phyloP scores from a whole-genome alignment of 2,888 invertebrate genomes.

The Drosophila paranaensis region DNA sequence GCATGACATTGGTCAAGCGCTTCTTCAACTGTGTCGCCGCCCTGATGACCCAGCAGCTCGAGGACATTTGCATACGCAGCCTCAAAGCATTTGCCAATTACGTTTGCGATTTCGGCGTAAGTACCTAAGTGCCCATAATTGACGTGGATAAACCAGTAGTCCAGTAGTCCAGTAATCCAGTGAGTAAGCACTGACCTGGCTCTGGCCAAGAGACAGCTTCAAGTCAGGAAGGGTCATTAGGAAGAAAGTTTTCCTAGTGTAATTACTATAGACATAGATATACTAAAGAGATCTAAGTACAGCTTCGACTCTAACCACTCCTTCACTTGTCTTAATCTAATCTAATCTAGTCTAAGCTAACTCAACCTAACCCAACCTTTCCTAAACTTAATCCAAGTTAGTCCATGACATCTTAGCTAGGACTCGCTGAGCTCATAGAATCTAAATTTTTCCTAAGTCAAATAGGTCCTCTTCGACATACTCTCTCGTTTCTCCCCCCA shows the following conservation, averaged over 20 bases:
- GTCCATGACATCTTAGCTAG: too few species aligned
- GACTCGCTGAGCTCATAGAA: too few species aligned
- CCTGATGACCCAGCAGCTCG: conserved; percentile 95
- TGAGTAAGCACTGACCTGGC: background rate
- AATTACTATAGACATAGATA: background rate
- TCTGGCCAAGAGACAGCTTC: too few species aligned
- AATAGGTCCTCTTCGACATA: too few species aligned
- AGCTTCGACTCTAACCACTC: too few species aligned
- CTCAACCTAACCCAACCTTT: too few species aligned
- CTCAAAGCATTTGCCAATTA: conserved; percentile 91
- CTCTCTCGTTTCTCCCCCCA: too few species aligned
- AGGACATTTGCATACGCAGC: conserved; percentile 92
- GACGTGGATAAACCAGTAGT: background rate
- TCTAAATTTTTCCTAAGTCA: too few species aligned
- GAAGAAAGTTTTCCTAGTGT: background rate
- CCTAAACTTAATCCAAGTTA: too few species aligned
- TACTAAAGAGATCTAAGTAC: too few species aligned
- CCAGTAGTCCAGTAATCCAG: background rate
- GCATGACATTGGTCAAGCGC: conserved; percentile 88
- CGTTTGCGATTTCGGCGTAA: conserved; percentile 91
- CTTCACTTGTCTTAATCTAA: too few species aligned
- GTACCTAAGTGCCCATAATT: conserved; percentile 14
- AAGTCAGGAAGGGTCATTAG: background rate
- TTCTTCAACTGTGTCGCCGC: conserved; percentile 94
- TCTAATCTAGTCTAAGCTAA: too few species aligned